Evolutionary conservation across 2,888 invertebrate genomes (phyloP), one percentile per base, ranked within the genome.

Genomic region (Helleia helle): DNA sequence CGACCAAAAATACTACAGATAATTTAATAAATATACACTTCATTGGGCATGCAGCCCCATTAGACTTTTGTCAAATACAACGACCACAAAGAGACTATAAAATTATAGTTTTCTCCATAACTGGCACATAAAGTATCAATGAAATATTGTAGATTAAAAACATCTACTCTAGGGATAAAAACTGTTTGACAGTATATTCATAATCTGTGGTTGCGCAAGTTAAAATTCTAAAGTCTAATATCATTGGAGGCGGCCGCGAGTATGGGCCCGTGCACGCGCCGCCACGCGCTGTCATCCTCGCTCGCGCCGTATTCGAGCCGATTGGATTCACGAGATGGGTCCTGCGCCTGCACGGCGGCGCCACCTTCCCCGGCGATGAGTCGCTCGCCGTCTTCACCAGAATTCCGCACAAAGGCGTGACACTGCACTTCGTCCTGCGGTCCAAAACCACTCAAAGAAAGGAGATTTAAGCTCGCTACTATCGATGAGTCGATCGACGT

Each of bases 371-470:
- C 46, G 4, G 37, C 42, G 26, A 40, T 42, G n/a, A n/a, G n/a
- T 17, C 29, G 40, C 18, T 34, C 44, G 15, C 28, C 50, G 36
- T 50, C 56, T 24, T 55, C 62, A 36, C 52, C 59, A 12, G 48
- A 39, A 36, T 49, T 56, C 34, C 55, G 62, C 37, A 55, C 58
- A 51, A 60, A 63, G 26, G 58, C 58, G 53, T 58, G 63, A 50
- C 67, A 62, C 57, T 63, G 65, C 52, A 58, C 65, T 38, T 61
- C 63, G 40, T 70, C 69, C 49, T 54, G 62, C 46, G 79, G 65
- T 47, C 80, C 81, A 66, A 77, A 81, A 44, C 83, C 69, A 61
- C 83, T 81, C 61, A 83, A 61, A 58, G 76, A 79, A 45, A 83
- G 66, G 43, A 80, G 62, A 55, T 75, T 75, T n/a, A n/a, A n/a